phyloP scores from a whole-genome alignment of 2,797 vertebrate genomes.

The Galago senegalensis region DNA sequence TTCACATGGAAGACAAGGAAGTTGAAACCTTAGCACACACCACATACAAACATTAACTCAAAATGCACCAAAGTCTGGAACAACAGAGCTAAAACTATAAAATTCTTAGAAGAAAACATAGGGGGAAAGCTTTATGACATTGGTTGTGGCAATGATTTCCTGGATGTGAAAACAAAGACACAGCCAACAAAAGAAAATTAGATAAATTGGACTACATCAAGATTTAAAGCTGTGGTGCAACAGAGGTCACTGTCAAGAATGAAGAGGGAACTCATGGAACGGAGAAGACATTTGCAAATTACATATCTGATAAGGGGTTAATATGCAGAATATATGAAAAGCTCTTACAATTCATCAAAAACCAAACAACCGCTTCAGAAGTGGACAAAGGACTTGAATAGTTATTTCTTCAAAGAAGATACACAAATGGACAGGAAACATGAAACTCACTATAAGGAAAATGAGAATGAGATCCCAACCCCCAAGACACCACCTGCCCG shows the following conservation, averaged over 20 bases:
- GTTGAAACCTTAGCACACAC: no score
- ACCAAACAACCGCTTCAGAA: background rate
- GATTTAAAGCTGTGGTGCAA: background rate
- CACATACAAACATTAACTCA: background rate
- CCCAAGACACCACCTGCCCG: rapidly evolving
- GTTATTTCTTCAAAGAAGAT: background rate
- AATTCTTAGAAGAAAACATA: background rate
- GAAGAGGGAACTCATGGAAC: background rate
- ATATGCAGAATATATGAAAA: background rate
- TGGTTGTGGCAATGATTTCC: background rate
- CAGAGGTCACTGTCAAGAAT: background rate
- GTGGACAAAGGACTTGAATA: background rate
- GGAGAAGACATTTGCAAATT: no score
- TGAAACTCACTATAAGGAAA: rapidly evolving
- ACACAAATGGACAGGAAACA: rapidly evolving
- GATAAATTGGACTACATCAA: background rate
- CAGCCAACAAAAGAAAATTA: background rate
- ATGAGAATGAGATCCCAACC: rapidly evolving
- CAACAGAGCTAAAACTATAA: rapidly evolving
- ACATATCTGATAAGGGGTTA: background rate
- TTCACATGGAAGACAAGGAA: no score
- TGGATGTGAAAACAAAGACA: background rate
- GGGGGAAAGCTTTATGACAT: rapidly evolving
- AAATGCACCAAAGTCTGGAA: background rate
- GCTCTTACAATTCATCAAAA: background rate